Evolutionary conservation across 2,797 vertebrate species (phyloP), one percentile per base, ranked within the genome.

Genomic region (Parambassis ranga): DNA sequence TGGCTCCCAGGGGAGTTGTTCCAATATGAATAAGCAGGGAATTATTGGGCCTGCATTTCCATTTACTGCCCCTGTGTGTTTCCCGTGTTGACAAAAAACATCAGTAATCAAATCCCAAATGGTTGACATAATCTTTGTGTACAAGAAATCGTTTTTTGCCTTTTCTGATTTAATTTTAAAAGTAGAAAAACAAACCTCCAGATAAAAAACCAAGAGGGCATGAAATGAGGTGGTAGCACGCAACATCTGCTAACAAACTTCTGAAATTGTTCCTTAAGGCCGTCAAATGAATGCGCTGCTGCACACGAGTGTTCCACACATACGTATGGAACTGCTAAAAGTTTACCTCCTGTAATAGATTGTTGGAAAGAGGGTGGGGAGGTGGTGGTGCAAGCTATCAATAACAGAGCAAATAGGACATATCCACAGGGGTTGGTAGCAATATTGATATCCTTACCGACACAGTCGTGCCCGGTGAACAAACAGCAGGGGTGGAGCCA

Each of bases 381-480:
- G n/a, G n/a, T n/a, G n/a, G n/a, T n/a, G n/a, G n/a, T n/a, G 62
- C 7, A 13, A n/a, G 0, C 13, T 62, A 81, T 83, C 50, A 83
- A 84, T 85, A 81, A 76, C 70, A 44, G 42, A 76, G 53, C 3
- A 19, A 57, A 63, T 52, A 51, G 67, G 67, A 70, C 65, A 63
- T 38, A 71, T 62, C 71, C 22, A 23, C 78, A 33, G 62, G 67
- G 62, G 66, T 53, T 56, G 42, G 48, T 44, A 38, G 48, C 60
- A 44, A 68, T 72, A 85, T 79, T 77, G 73, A 85, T 82, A 84
- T 76, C 64, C 39, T 48, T 67, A 23, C 24, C 41, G 46, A 30
- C 7, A 41, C 37, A 41, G 59, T 55, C 59, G 65, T 68, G 41
- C 44, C 65, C 52, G 42, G 48, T 39, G 70, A 48, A 55, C 52